Evolutionary conservation across 2,113 vertebrate species (phyloP).

Genomic region (Aviceda subcristata): DNA sequence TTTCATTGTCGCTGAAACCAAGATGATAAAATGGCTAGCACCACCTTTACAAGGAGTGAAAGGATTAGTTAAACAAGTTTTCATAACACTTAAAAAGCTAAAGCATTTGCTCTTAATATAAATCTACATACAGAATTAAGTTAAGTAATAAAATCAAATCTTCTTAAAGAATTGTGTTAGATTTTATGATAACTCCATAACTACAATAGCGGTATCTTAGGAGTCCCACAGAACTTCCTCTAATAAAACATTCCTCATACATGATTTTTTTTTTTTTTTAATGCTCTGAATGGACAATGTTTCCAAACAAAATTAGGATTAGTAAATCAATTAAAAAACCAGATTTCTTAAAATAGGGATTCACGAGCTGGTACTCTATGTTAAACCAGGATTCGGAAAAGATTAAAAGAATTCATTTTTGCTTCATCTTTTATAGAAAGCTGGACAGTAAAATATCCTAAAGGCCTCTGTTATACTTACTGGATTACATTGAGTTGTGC

Average conservation of each 20-base stretch:
- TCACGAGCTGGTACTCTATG: neutral
- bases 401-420: neutral
- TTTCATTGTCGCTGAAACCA: neutral
- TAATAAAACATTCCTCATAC: neutral
- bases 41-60: neutral
- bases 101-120: neutral
- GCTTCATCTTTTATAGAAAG: neutral
- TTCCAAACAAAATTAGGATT: neutral
- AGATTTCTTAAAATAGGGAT: neutral
- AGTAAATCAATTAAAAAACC: neutral
- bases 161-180: neutral
- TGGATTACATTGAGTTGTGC: neutral
- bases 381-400: neutral
- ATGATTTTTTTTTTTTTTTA: neutral
- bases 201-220: neutral
- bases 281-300: neutral
- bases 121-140: neutral
- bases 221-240: neutral
- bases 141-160: neutral
- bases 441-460: neutral
- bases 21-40: neutral
- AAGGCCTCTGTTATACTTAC: neutral
- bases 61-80: neutral
- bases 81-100: neutral
- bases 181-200: neutral